Conservation (phyloP, 2,797 vertebrate genomes). For the Lates japonicus region DNA sequence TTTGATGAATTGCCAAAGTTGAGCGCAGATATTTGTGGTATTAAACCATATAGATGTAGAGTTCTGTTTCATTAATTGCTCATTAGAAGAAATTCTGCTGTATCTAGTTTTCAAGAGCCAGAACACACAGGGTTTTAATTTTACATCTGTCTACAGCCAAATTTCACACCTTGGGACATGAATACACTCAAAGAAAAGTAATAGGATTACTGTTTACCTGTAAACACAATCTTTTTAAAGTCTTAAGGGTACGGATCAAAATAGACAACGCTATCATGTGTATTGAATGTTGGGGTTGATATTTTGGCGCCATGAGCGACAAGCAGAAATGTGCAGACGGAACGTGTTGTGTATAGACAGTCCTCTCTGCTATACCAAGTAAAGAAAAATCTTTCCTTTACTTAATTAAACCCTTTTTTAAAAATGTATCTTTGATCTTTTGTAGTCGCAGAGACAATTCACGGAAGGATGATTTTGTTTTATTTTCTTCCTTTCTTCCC, state of each 20-base stretch:
- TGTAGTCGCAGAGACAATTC: slow-evolving; percentile 53
- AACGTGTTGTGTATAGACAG: neutral
- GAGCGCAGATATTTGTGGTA: neutral
- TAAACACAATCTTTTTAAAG: neutral
- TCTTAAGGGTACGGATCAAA: slow-evolving; percentile 1
- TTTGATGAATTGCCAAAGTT: neutral
- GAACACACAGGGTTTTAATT: too few relatives aligned
- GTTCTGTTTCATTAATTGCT: neutral
- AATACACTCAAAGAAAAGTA: neutral
- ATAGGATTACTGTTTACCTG: neutral
- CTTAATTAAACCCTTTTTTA: slow-evolving; percentile 48
- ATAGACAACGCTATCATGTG: neutral
- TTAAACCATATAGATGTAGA: neutral
- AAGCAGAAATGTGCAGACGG: neutral
- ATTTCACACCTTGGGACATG: neutral
- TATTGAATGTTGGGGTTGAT: neutral
- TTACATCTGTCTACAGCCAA: neutral
- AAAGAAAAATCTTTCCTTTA: slow-evolving; percentile 10
- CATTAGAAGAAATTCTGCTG: neutral
- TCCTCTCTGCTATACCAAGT: neutral
- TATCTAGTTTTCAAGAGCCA: too few relatives aligned
- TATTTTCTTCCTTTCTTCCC: slow-evolving; percentile 48
- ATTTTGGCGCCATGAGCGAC: slow-evolving; percentile 1
- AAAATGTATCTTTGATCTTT: slow-evolving; percentile 42
- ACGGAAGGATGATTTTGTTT: slow-evolving; percentile 52